phyloP scores from a whole-genome alignment of 1,140 invertebrate genomes.

The Lordiphosa stackelbergi region DNA sequence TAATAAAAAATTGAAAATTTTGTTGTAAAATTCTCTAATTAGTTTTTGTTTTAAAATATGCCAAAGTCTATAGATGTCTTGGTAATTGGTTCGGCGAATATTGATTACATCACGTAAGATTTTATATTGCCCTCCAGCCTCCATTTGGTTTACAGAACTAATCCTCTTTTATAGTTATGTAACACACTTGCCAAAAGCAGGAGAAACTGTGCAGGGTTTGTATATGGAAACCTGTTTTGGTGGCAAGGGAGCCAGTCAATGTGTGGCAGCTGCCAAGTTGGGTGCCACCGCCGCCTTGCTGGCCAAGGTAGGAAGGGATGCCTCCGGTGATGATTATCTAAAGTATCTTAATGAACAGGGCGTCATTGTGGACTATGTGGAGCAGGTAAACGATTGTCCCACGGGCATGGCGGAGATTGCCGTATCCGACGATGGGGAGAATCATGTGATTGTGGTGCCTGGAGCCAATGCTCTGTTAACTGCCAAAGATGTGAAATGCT shows the following conservation, averaged over 20 bases:
- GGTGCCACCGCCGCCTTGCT: constrained; percentile 89
- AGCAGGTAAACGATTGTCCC: constrained; percentile 11
- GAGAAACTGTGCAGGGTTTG: constrained; percentile 91
- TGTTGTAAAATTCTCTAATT: no score
- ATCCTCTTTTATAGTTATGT: constrained; percentile 84
- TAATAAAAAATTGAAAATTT: no score
- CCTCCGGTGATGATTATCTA: constrained; percentile 79
- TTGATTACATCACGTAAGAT: constrained; percentile 88
- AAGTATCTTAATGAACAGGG: constrained; percentile 82
- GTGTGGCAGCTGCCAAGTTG: constrained; percentile 90
- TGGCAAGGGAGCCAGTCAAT: constrained; percentile 98
- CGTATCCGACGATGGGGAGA: constrained; percentile 88
- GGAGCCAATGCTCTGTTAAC: constrained; percentile 88
- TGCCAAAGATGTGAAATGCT: constrained; percentile 80
- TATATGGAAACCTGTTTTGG: constrained; percentile 91
- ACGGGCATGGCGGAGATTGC: constrained; percentile 90
- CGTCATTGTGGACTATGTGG: constrained; percentile 82
- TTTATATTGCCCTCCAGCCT: neutral
- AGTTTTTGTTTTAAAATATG: no score
- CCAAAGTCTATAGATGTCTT: constrained; percentile 78
- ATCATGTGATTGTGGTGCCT: constrained; percentile 92
- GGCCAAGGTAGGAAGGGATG: constrained; percentile 92
- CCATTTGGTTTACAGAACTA: constrained; percentile 66
- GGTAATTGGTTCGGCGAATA: constrained; percentile 88
- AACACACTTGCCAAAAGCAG: constrained; percentile 87